Evolutionary conservation across 2,797 vertebrate genomes (phyloP).

Genomic region (Saguinus oedipus): DNA sequence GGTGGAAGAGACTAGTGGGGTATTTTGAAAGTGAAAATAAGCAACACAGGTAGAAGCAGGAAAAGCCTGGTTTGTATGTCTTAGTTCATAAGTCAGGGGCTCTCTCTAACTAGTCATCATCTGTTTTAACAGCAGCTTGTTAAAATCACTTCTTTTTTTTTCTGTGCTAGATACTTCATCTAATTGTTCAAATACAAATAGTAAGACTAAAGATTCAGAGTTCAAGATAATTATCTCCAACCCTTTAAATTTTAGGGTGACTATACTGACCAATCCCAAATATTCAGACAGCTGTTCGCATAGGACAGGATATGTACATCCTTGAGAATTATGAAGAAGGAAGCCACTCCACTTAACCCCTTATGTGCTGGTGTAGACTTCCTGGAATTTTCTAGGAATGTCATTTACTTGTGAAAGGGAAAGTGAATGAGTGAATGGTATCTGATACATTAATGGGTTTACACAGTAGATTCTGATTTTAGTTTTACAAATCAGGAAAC

Average conservation of each 20-base stretch:
- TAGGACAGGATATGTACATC: neutral
- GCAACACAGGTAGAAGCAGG: neutral
- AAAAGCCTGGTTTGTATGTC: neutral
- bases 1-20: neutral
- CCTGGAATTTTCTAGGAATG: neutral
- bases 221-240: neutral
- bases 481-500: neutral
- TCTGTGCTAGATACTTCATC: neutral
- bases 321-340: neutral
- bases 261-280: neutral
- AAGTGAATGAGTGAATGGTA: neutral
- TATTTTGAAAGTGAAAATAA: neutral
- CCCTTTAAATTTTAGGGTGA: neutral
- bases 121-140: neutral
- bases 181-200: neutral
- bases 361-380: neutral
- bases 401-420: conserved; percentile 12
- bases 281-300: neutral
- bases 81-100: neutral
- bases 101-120: neutral
- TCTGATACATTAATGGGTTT: neutral
- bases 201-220: neutral
- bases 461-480: neutral
- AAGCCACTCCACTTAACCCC: neutral
- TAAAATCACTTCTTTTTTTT: neutral